Base-by-base conservation (phyloP, 35 echinoderm and acorn worm genomes). In the Anneissia japonica region DNA sequence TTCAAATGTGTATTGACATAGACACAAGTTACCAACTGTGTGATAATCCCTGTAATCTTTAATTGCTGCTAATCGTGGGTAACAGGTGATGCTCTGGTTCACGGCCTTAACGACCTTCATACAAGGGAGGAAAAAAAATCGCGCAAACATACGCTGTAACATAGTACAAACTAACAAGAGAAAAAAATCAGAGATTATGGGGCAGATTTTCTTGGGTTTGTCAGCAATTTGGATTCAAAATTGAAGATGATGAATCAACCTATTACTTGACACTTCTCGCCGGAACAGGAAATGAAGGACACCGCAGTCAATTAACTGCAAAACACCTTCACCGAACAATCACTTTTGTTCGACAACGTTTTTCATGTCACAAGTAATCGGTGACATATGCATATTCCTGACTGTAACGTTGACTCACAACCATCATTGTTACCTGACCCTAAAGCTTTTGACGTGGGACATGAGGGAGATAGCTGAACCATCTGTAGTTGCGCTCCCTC, bases 261-360 rank as follows among this genome's bases (percentile, higher is more conserved):
- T 64, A 64, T 64, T 64, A 64, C 51, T 64, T 64, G 51, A 64
- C 51, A 64, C 51, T 64, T 64, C 51, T 64, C 51, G 51, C 51
- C 51, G 51, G 51, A 64, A 64, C 51, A 64, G 51, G 51, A 64
- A 64, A 64, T 64, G 51, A 64, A 64, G 10, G 51, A 64, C 51
- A 64, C 51, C 51, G 51, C 51, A 64, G 51, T 64, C 51, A 64
- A 64, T 64, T 64, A 64, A 23, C 51, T 26, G 51, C 51, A 64
- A 64, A 64, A 64, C 51, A 64, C 51, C 51, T 64, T 64, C 51
- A 64, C 51, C 51, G 51, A 64, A 64, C 51, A 64, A 64, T 64
- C 51, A 64, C 51, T 64, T 64, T 64, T 64, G 51, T 64, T 64
- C 51, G 51, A 64, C 51, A 64, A 64, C 51, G 51, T 64, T 64